A percentile compares a stretch with the other conserved stretches of the same genome.
Evolutionary conservation across 2,113 vertebrate genomes (phyloP).

Genomic region (Poecilia latipinna): DNA sequence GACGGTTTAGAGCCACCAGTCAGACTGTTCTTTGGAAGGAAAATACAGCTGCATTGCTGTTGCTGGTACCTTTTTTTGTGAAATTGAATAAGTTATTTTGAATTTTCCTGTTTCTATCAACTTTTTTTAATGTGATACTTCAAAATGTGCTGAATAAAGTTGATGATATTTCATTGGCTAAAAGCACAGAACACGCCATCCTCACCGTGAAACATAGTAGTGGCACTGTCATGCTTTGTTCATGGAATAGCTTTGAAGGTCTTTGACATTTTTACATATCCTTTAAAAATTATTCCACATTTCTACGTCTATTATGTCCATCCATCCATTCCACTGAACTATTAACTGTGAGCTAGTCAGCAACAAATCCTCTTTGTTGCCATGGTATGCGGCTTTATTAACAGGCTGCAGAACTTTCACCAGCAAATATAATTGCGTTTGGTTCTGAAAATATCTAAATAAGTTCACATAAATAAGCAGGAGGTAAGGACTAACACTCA

Average conservation of each 20-base stretch:
- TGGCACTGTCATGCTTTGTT: too few species aligned
- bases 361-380: not conserved
- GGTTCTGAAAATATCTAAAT: not conserved
- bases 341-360: not conserved
- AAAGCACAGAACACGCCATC: too few species aligned
- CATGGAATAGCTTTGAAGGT: not conserved
- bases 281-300: not conserved
- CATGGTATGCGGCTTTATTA: not conserved
- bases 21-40: too few species aligned
- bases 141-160: too few species aligned
- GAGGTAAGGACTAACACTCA: constrained; percentile 19
- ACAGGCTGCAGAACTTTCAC: not conserved
- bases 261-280: too few species aligned
- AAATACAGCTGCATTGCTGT: too few species aligned
- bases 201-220: too few species aligned
- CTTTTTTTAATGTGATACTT: too few species aligned
- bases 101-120: too few species aligned
- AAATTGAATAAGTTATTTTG: too few species aligned
- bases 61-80: too few species aligned
- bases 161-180: not conserved
- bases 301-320: not conserved
- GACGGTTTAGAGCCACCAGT: too few species aligned
- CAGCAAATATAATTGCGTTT: not conserved
- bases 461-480: constrained; percentile 3
- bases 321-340: not conserved